Conservation (phyloP, 92 coral and sea anemone species). For the Paragorgia papillata region DNA sequence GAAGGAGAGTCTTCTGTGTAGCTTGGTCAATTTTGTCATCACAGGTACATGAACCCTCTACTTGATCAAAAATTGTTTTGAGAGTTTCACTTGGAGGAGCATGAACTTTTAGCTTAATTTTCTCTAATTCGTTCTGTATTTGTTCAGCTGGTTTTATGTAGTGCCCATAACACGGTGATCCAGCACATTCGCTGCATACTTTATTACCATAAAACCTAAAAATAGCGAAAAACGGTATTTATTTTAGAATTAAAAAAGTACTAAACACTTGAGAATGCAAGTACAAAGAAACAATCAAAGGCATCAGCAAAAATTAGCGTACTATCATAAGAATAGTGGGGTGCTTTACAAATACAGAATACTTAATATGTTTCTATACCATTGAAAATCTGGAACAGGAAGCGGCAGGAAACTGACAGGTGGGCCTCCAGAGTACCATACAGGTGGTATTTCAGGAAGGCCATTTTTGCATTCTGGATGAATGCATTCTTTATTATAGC, state of each 20-base stretch:
- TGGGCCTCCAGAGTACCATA: slow-evolving; percentile 56
- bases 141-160: slow-evolving; percentile 45
- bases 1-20: slow-evolving; percentile 45
- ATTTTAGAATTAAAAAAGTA: no score
- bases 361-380: slow-evolving; percentile 2
- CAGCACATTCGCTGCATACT: slow-evolving; percentile 42
- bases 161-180: slow-evolving; percentile 44
- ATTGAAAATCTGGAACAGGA: slow-evolving; percentile 36
- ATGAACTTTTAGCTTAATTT: slow-evolving; percentile 7
- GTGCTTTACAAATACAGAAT: no score
- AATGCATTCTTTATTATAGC: slow-evolving; percentile 30
- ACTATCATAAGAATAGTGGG: no score
- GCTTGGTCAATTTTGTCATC: slow-evolving; percentile 56
- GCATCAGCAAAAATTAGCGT: no score
- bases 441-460: slow-evolving; percentile 28
- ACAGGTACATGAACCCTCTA: no score
- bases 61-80: slow-evolving; percentile 43
- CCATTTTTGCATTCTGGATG: slow-evolving; percentile 40
- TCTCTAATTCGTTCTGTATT: slow-evolving; percentile 31
- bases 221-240: background rate
- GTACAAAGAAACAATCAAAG: no score
- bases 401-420: slow-evolving; percentile 50
- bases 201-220: slow-evolving; percentile 47
- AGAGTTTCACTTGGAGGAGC: slow-evolving; percentile 56
- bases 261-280: no score